These are phyloP conservation scores for Rissa tridactyla DNA, from an alignment of 2,113 vertebrate species.

Conservation along the genomic window DNA sequence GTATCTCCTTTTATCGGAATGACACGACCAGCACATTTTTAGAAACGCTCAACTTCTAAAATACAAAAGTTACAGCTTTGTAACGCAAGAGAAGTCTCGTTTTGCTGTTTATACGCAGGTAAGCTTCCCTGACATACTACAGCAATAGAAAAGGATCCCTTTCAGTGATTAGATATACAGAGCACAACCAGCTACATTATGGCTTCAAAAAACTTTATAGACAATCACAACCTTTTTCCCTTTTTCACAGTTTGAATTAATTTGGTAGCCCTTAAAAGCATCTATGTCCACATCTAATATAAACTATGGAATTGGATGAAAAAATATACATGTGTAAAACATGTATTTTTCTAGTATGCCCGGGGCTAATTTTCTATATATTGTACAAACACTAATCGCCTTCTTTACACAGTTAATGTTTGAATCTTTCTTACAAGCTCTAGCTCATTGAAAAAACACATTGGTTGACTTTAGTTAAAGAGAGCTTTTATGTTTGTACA, in stretches of 20 bases:
- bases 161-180: not conserved
- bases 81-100: not conserved
- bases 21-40: not conserved
- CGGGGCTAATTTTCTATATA: not conserved
- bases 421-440: constrained; percentile 12
- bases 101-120: constrained; percentile 3
- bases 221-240: not conserved
- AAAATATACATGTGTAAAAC: not conserved
- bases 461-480: constrained; percentile 16
- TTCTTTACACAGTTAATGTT: constrained; percentile 5
- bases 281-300: not conserved
- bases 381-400: constrained; percentile 11
- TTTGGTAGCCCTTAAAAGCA: not conserved
- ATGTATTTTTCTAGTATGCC: not conserved
- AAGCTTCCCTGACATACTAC: not conserved
- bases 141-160: not conserved
- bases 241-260: not conserved
- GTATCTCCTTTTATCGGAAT: not conserved
- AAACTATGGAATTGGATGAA: not conserved
- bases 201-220: not conserved
- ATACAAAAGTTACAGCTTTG: not conserved
- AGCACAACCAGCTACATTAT: not conserved
- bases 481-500: constrained; percentile 11
- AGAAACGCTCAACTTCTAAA: not conserved
- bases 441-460: constrained; percentile 27